Conservation (phyloP, 2,888 invertebrate species). For the Cancer borealis region DNA sequence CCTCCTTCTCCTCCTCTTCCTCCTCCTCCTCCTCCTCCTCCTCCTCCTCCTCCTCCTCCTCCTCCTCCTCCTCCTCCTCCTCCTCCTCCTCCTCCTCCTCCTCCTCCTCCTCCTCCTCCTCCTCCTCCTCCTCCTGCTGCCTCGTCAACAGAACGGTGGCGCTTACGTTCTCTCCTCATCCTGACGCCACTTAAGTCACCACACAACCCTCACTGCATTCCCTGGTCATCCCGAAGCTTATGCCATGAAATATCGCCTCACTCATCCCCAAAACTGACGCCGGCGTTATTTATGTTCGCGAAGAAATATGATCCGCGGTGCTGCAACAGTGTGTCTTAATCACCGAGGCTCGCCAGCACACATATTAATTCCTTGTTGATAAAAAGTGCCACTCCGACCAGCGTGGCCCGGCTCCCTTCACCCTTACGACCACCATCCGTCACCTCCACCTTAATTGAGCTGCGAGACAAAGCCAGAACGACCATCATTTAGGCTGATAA, state of each 20-base stretch:
- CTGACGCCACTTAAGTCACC: not conserved
- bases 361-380: conserved; percentile 37
- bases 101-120: not conserved
- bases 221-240: not conserved
- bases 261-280: conserved; percentile 40
- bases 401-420: not conserved
- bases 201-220: not conserved
- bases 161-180: not conserved
- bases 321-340: conserved; percentile 29
- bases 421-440: conserved; percentile 23
- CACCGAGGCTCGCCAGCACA: conserved; percentile 34
- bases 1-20: not conserved
- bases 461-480: conserved; percentile 34
- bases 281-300: conserved; percentile 26
- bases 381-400: conserved; percentile 24
- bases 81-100: not conserved
- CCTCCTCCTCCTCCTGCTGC: conserved; percentile 2
- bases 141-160: not conserved
- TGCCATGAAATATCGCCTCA: conserved; percentile 24
- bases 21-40: not conserved
- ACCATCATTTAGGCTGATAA: conserved; percentile 40
- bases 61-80: not conserved
- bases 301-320: conserved; percentile 15
- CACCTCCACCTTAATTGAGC: conserved; percentile 36
- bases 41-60: not conserved